Conservation (phyloP, 2,888 invertebrate genomes). For the Tetranychus piercei region DNA sequence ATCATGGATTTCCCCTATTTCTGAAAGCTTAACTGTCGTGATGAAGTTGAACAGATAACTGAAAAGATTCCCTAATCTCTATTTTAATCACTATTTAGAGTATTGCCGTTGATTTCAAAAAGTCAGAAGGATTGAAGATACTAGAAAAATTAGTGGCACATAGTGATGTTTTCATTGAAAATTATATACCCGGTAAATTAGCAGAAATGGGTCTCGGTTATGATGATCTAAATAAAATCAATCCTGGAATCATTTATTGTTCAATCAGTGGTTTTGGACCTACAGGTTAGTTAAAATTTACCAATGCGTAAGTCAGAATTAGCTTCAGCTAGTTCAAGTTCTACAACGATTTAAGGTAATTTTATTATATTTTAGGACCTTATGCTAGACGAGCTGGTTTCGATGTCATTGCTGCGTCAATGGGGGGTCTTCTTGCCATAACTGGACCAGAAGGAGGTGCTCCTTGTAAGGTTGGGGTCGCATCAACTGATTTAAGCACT, state of each 20-base stretch:
- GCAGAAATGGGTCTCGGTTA: slow-evolving; percentile 57
- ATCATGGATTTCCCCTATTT: too few species aligned
- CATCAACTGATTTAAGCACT: slow-evolving; percentile 76
- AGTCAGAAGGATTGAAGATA: slow-evolving; percentile 40
- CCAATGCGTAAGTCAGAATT: not conserved
- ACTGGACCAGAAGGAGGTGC: slow-evolving; percentile 67
- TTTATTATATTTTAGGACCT: slow-evolving; percentile 44
- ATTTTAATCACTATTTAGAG: slow-evolving; percentile 37
- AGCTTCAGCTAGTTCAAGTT: too few species aligned
- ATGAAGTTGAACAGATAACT: not conserved
- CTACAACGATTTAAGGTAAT: too few species aligned
- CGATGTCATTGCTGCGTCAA: slow-evolving; percentile 81
- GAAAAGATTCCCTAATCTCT: not conserved
- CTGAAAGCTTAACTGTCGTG: too few species aligned
- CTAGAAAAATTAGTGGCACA: slow-evolving; percentile 46
- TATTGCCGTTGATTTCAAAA: slow-evolving; percentile 64
- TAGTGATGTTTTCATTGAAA: slow-evolving; percentile 77
- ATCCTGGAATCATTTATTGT: slow-evolving; percentile 71
- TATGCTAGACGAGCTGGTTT: slow-evolving; percentile 75
- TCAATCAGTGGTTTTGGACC: slow-evolving; percentile 81
- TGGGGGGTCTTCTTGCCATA: slow-evolving; percentile 70
- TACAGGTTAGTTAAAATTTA: not conserved
- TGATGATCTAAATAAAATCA: slow-evolving; percentile 45
- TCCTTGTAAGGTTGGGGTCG: slow-evolving; percentile 78
- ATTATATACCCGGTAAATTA: slow-evolving; percentile 78